A percentile compares a stretch with the other conserved stretches of the same genome.
Conservation (phyloP, 2,797 vertebrate species). For the Phalanger gymnotis region DNA sequence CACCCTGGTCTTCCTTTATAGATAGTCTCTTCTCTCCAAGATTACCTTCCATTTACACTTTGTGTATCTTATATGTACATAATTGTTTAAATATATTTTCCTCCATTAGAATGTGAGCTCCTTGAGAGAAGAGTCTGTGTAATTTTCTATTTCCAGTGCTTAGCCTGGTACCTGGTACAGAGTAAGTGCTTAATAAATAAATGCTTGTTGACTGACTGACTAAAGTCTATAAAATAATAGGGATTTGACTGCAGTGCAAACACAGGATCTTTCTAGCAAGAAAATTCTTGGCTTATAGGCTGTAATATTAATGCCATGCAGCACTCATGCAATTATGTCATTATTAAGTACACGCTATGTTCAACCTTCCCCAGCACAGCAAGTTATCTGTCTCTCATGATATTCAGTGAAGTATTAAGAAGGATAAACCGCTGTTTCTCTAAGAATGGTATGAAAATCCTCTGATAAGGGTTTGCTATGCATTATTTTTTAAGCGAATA, state of each 20-base stretch:
- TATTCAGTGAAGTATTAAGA: slow-evolving; percentile 24
- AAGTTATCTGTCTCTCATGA: slow-evolving; percentile 30
- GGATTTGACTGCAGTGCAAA: background rate
- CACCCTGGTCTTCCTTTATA: background rate
- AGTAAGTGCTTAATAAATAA: background rate
- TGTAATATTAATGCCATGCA: slow-evolving; percentile 28
- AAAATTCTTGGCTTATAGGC: slow-evolving; percentile 39
- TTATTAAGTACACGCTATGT: slow-evolving; percentile 32
- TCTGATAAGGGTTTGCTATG: slow-evolving; percentile 64
- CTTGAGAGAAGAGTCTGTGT: background rate
- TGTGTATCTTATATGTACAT: background rate
- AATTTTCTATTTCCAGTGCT: background rate
- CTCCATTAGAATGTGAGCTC: background rate
- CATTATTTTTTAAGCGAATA: slow-evolving; percentile 75
- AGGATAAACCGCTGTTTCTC: slow-evolving; percentile 56
- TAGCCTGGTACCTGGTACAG: background rate
- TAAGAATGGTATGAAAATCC: slow-evolving; percentile 45
- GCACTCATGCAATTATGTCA: slow-evolving; percentile 44
- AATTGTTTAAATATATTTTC: background rate
- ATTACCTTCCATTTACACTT: background rate
- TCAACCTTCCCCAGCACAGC: slow-evolving; percentile 32
- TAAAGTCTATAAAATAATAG: background rate
- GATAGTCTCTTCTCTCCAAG: background rate
- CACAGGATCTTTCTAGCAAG: slow-evolving; percentile 33
- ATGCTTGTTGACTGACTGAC: background rate